phyloP scores from a whole-genome alignment of 2,888 invertebrate species.

The Dolomedes plantarius region DNA sequence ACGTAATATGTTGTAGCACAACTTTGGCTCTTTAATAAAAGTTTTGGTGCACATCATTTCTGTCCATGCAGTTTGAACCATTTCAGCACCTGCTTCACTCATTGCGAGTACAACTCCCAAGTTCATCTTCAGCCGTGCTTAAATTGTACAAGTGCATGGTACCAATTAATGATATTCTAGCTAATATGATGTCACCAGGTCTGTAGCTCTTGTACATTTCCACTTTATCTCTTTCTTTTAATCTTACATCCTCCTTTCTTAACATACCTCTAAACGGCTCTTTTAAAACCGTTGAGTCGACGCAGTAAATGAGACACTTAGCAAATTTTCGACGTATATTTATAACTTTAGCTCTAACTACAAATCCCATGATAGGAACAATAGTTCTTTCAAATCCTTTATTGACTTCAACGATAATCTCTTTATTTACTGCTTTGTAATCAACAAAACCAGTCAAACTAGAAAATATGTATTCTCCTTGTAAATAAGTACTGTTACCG shows the following conservation, averaged over 20 bases:
- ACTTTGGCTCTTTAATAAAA: slow-evolving; percentile 96
- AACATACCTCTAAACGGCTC: slow-evolving; percentile 87
- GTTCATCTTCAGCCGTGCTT: too few species aligned
- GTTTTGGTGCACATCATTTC: slow-evolving; percentile 91
- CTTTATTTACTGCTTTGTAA: slow-evolving; percentile 38
- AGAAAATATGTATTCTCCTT: slow-evolving; percentile 90
- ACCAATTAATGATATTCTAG: slow-evolving; percentile 93
- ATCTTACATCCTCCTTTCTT: slow-evolving; percentile 89
- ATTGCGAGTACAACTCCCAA: too few species aligned
- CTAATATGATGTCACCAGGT: too few species aligned
- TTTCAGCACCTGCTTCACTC: too few species aligned
- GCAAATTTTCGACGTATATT: slow-evolving; percentile 89
- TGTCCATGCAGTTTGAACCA: too few species aligned
- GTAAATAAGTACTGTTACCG: slow-evolving; percentile 90
- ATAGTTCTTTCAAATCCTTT: slow-evolving; percentile 86
- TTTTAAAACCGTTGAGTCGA: slow-evolving; percentile 86
- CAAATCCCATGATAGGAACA: slow-evolving; percentile 90
- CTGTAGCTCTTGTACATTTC: too few species aligned
- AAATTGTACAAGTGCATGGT: slow-evolving; percentile 93
- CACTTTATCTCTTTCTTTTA: slow-evolving; percentile 94
- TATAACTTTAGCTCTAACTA: slow-evolving; percentile 89
- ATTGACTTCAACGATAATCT: slow-evolving; percentile 79
- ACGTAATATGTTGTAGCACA: too few species aligned
- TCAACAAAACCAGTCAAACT: slow-evolving; percentile 88
- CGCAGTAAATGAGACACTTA: too few species aligned